These are phyloP conservation scores for Sitobion miscanthi DNA, from an alignment of 1,140 invertebrate genomes.

Conservation along the genomic window DNA sequence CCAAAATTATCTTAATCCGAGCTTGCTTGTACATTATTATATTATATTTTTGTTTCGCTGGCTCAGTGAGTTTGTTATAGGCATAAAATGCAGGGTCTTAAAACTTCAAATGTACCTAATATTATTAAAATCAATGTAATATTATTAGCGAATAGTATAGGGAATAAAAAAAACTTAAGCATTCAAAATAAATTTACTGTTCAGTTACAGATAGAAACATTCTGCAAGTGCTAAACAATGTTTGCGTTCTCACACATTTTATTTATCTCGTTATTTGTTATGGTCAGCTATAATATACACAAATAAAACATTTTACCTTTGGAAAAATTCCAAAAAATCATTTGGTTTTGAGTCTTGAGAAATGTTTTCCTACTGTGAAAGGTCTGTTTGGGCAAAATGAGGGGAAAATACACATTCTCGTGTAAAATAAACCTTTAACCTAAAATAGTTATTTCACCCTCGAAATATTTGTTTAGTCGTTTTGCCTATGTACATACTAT, in stretches of 20 bases:
- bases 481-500: background rate
- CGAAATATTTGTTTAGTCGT: background rate
- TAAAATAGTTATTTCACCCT: background rate
- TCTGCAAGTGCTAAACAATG: too few relatives aligned
- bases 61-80: background rate
- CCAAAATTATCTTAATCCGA: too few relatives aligned
- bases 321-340: background rate
- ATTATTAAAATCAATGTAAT: background rate
- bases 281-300: background rate
- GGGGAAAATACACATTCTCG: background rate
- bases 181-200: background rate
- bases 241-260: too few relatives aligned
- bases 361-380: background rate
- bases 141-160: background rate
- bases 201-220: background rate
- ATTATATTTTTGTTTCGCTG: too few relatives aligned
- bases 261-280: background rate
- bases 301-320: background rate
- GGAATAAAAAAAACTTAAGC: background rate
- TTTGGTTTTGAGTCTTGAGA: background rate
- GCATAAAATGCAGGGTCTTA: background rate
- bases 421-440: background rate
- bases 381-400: background rate
- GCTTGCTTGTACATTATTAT: too few relatives aligned
- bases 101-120: too few relatives aligned